Evolutionary conservation across 2,113 vertebrate genomes (phyloP), one percentile per base, ranked within the genome.

Genomic region (Gavialis gangeticus): DNA sequence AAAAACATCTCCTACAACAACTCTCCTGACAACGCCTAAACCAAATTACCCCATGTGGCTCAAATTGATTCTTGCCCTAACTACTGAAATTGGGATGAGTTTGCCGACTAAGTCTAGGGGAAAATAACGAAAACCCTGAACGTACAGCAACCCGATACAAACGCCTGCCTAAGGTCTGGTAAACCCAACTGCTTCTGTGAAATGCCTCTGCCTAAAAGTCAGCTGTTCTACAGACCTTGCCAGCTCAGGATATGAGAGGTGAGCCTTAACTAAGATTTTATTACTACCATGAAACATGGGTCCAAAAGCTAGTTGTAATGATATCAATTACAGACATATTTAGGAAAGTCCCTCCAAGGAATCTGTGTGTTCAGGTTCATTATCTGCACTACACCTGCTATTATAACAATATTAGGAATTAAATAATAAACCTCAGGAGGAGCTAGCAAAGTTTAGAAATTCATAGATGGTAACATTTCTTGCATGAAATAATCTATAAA

Each of bases 41-140:
- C 59, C 82, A 5, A 56, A 63, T 4, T 54, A 58, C 54, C 82
- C 90, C 79, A 78, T 1, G 12, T 24, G 25, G 46, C 37, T 82
- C 60, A 92, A 92, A 82, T 88, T 91, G 92, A 92, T 92, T 60
- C 81, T 66, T 88, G 85, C 73, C 5, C n/a, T 21, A 77, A 94
- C 0, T 13, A 71, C 66, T 86, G 90, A 82, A 66, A 75, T 19
- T 76, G 59, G 57, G 59, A 82, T 86, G 46, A 79, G 12, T 14
- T 73, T 89, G 79, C 76, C 73, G 2, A 0, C 66, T 89, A 80
- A 85, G 76, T 67, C 88, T 66, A 66, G 85, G 67, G 75, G 85
- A 77, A 58, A 84, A 91, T 54, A 71, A 82, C 19, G 55, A n/a
- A 92, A 91, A 75, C 19, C 10, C 79, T 3, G 19, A 18, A 13